Evolutionary conservation across 2,797 vertebrate genomes (phyloP), one percentile per base, ranked within the genome.

Genomic region (Eupleurogrammus muticus): DNA sequence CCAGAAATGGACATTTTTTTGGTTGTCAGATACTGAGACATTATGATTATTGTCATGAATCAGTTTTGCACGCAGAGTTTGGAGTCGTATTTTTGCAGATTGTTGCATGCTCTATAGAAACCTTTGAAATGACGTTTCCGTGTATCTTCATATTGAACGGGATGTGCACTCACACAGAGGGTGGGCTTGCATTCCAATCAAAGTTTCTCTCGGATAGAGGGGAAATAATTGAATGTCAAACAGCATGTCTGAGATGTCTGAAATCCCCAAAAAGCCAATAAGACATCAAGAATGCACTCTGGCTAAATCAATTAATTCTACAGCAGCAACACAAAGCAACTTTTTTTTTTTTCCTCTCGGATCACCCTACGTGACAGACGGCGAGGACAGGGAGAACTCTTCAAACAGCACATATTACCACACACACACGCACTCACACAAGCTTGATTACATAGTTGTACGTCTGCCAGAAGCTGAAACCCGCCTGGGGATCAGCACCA

Each of bases 401-500:
- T 42, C 34, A 68, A 53, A 70, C 38, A 34, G 19, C 44, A 23
- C 17, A 54, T 59, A 58, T 46, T 32, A 49, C 35, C 28, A 0
- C 23, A 36, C 19, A 42, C 13, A 24, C 47, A 40, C 44, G n/a
- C 36, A 20, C n/a, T 19, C 4, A 44, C n/a, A 20, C 16, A 11
- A 57, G 52, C 50, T 1, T 10, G 51, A 19, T 19, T 56, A 1
- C n/a, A 28, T 1, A 1, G 40, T 13, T 32, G 40, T 24, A 21
- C n/a, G n/a, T n/a, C n/a, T n/a, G n/a, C n/a, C n/a, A 44, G 40
- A 14, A 44, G 40, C 5, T 16, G 16, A 44, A 44, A 42, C 6
- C 36, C 2, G 24, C 63, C 51, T 52, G 51, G 42, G 58, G 62
- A 76, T 89, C 91, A 92, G 90, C 83, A 92, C 91, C 91, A 82